Evolutionary conservation across 2,113 vertebrate species (phyloP).

Genomic region (Suncus etruscus): DNA sequence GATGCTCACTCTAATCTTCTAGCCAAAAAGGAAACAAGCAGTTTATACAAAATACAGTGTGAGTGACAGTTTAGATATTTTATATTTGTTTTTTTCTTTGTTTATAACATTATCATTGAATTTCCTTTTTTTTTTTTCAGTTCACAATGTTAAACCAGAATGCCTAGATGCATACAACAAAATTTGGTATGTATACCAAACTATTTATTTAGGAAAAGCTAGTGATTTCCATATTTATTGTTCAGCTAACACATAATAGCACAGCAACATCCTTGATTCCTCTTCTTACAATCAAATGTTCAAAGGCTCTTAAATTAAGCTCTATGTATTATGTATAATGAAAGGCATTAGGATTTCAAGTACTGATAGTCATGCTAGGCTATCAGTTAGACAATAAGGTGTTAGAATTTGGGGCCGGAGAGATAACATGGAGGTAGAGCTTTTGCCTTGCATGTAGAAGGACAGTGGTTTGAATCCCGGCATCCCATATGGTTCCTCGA

Average conservation of each 20-base stretch:
- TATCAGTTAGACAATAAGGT: not conserved
- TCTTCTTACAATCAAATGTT: not conserved
- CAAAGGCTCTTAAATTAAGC: not conserved
- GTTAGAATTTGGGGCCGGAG: not conserved
- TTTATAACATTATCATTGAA: slow-evolving; percentile 66
- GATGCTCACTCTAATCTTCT: slow-evolving; percentile 98
- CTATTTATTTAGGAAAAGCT: slow-evolving; percentile 65
- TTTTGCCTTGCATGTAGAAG: no score
- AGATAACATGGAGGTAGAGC: no score
- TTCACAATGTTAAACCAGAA: slow-evolving; percentile 99
- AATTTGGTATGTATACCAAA: slow-evolving; percentile 93
- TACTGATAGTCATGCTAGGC: not conserved
- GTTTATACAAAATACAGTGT: slow-evolving; percentile 98
- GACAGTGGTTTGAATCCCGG: no score
- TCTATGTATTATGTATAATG: not conserved
- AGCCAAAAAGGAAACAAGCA: slow-evolving; percentile 97
- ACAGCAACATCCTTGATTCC: not conserved
- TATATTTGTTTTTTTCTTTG: not conserved
- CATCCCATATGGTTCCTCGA: no score
- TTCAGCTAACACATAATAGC: slow-evolving; percentile 2
- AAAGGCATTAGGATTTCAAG: not conserved
- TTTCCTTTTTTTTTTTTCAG: slow-evolving; percentile 90
- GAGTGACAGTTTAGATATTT: slow-evolving; percentile 80
- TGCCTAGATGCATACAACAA: slow-evolving; percentile 97
- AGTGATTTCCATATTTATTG: not conserved